Conservation (phyloP, 2,797 vertebrate genomes). For the Rhabdophis nuchalis region DNA sequence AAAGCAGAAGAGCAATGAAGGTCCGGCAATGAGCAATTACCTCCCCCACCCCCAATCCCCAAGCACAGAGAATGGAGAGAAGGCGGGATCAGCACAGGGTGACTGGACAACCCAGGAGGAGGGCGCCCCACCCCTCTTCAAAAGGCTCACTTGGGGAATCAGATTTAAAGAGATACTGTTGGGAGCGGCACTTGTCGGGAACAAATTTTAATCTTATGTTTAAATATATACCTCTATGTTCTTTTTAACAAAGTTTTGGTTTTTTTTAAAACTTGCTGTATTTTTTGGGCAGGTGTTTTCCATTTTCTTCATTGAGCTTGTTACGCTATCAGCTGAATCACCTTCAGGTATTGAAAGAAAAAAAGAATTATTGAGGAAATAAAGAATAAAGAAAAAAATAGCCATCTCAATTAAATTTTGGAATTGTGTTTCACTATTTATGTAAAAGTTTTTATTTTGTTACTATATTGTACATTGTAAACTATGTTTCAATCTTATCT, state of each 20-base stretch:
- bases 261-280: slow-evolving; percentile 62
- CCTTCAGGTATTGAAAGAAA: slow-evolving; percentile 54
- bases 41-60: too few relatives aligned
- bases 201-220: neutral
- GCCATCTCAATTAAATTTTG: slow-evolving; percentile 3
- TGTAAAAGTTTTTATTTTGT: neutral
- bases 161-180: too few relatives aligned
- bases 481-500: neutral
- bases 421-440: neutral
- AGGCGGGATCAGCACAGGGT: too few relatives aligned
- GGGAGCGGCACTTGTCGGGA: too few relatives aligned
- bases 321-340: slow-evolving; percentile 58
- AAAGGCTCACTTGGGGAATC: too few relatives aligned
- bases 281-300: slow-evolving; percentile 44
- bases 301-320: slow-evolving; percentile 51
- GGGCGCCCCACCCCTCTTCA: too few relatives aligned
- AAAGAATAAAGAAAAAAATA: slow-evolving; percentile 16
- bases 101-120: too few relatives aligned
- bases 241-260: slow-evolving; percentile 84
- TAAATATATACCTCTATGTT: slow-evolving; percentile 87
- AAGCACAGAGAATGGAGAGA: too few relatives aligned
- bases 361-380: slow-evolving; percentile 16
- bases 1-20: too few relatives aligned
- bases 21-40: too few relatives aligned
- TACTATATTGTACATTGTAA: neutral